Evolutionary conservation across 2,888 invertebrate genomes (phyloP), one percentile per base, ranked within the genome.

Genomic region (Rapana venosa): DNA sequence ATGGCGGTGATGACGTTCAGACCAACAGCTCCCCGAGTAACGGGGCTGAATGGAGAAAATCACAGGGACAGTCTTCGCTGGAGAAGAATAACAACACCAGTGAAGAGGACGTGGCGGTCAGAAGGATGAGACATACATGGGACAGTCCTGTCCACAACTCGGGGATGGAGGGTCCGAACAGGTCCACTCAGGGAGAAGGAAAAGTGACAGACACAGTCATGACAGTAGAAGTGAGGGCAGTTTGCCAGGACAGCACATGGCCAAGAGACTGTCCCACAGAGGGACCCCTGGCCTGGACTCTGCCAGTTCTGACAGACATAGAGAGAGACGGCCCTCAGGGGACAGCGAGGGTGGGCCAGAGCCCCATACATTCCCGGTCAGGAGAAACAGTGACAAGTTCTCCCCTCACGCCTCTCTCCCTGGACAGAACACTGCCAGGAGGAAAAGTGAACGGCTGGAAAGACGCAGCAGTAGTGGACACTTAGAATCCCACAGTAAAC

Each of bases 391-490:
- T 30, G 84, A 30, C 83, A 47, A 47, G 26, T 56, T 56, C 56
- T 35, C 84, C 30, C 8, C 84, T 2, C 32, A 26, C 26, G 5
- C 13, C 4, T 35, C 4, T 30, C 0, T 58, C 30, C 84, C 84
- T n/a, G 56, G 58, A 4, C 84, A 85, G 32, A 84, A 85, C 58
- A 56, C 56, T 17, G 58, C 84, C 58, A 36, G 86, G 6, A 61
- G 86, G 30, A 86, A 35, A 66, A 86, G 86, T 35, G 35, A 66
- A 36, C 83, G n/a, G 20, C 47, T 47, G 47, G 83, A 83, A 32
- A 13, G 86, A 6, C 61, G 32, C 6, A 86, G 32, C 66, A 61
- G 85, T 32, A 22, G 11, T 26, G 84, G 47, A 13, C 56, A n/a
- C n/a, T 32, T 61, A 0, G 85, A 85, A 20, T 32, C 85, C 5